Evolutionary conservation across 2,888 invertebrate species (phyloP).

Genomic region (Mythimna vitellina): DNA sequence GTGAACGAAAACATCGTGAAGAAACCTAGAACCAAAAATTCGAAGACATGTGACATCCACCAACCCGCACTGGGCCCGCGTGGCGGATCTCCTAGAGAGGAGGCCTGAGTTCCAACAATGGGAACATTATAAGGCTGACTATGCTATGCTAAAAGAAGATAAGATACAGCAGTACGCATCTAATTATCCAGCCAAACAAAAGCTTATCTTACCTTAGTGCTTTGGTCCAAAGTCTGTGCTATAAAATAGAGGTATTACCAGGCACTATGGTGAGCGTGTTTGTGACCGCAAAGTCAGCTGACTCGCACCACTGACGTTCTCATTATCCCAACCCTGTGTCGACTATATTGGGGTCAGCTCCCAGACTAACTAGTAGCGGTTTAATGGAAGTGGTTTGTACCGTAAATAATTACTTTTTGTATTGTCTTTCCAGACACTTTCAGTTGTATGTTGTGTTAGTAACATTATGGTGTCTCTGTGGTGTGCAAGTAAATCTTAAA

Average conservation of each 20-base stretch:
- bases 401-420: conserved; percentile 21
- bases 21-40: too few species aligned
- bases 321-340: conserved; percentile 31
- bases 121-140: too few species aligned
- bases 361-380: conserved; percentile 27
- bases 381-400: conserved; percentile 15
- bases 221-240: conserved; percentile 3
- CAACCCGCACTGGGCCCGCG: too few species aligned
- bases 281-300: conserved; percentile 42
- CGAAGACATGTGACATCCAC: too few species aligned
- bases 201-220: conserved; percentile 2
- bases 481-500: too few species aligned
- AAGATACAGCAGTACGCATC: neutral
- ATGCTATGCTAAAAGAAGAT: neutral
- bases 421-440: conserved; percentile 1
- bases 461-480: neutral
- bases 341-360: conserved; percentile 39
- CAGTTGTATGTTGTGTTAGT: neutral
- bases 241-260: conserved; percentile 27
- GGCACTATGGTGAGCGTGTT: conserved; percentile 29
- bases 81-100: too few species aligned
- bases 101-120: too few species aligned
- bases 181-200: neutral
- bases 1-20: too few species aligned
- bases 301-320: conserved; percentile 40